phyloP scores from a whole-genome alignment of 2,113 vertebrate species.

The Mixornis gularis region DNA sequence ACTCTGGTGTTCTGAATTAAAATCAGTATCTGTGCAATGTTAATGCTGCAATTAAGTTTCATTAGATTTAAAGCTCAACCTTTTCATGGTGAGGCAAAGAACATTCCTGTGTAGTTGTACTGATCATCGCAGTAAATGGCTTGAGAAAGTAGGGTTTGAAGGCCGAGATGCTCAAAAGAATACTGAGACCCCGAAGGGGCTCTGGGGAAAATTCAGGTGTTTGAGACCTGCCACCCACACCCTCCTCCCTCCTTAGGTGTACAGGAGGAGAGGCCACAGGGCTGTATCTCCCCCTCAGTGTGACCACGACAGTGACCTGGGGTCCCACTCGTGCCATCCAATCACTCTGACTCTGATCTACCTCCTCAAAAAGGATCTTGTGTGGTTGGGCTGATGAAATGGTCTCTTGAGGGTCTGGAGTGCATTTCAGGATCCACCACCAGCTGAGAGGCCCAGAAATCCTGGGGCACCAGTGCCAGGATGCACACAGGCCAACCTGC shows the following conservation, averaged over 20 bases:
- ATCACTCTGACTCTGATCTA: neutral
- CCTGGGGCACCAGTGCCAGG: neutral
- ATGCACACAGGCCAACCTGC: neutral
- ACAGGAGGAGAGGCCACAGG: neutral
- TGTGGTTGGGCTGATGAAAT: fast-evolving
- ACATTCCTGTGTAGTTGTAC: neutral
- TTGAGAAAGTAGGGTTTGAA: neutral
- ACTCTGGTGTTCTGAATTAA: neutral
- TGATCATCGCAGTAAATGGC: neutral
- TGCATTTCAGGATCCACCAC: neutral
- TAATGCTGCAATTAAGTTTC: conserved; percentile 57
- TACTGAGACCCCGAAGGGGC: neutral
- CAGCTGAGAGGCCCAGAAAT: neutral
- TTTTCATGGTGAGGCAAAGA: conserved; percentile 39
- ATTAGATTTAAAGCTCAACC: conserved; percentile 53
- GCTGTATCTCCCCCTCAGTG: fast-evolving
- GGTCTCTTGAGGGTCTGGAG: neutral
- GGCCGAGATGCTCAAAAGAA: neutral
- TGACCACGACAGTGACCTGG: neutral
- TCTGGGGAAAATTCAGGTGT: neutral
- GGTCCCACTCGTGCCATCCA: neutral
- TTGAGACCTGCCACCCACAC: neutral
- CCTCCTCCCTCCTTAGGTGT: neutral
- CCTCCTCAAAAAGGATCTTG: neutral
- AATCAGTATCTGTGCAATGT: conserved; percentile 4